These are phyloP conservation scores for Cremastinae sp. DNA, from an alignment of 2,888 invertebrate species.

Conservation along the genomic window DNA sequence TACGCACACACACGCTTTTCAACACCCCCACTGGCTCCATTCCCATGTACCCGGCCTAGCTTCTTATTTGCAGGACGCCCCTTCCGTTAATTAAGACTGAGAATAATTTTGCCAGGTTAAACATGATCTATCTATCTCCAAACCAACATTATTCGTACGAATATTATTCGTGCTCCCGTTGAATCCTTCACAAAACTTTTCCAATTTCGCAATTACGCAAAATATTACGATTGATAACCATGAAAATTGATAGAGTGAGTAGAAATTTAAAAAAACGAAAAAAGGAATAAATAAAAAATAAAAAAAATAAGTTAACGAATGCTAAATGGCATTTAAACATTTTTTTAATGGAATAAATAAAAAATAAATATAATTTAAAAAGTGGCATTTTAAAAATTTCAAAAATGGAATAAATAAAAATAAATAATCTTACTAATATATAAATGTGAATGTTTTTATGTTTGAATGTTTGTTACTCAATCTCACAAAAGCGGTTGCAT, in stretches of 20 bases:
- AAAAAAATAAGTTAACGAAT: too few relatives aligned
- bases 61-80: conserved; percentile 43
- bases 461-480: too few relatives aligned
- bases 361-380: too few relatives aligned
- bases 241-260: background rate
- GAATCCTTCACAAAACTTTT: conserved; percentile 6
- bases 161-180: conserved; percentile 18
- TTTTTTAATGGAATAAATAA: too few relatives aligned
- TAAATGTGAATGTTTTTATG: too few relatives aligned
- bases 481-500: too few relatives aligned
- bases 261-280: background rate
- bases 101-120: conserved; percentile 49
- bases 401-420: too few relatives aligned
- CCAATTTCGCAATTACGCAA: too few relatives aligned
- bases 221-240: background rate
- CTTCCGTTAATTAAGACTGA: conserved; percentile 62
- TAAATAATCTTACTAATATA: too few relatives aligned
- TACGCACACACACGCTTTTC: conserved; percentile 25
- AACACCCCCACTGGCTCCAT: conserved; percentile 45
- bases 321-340: too few relatives aligned
- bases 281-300: too few relatives aligned
- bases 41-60: conserved; percentile 16
- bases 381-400: too few relatives aligned
- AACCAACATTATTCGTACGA: conserved; percentile 19
- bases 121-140: conserved; percentile 7